These are phyloP conservation scores for Drosophila mimetica DNA, from an alignment of 2,888 invertebrate genomes.

Conservation along the genomic window DNA sequence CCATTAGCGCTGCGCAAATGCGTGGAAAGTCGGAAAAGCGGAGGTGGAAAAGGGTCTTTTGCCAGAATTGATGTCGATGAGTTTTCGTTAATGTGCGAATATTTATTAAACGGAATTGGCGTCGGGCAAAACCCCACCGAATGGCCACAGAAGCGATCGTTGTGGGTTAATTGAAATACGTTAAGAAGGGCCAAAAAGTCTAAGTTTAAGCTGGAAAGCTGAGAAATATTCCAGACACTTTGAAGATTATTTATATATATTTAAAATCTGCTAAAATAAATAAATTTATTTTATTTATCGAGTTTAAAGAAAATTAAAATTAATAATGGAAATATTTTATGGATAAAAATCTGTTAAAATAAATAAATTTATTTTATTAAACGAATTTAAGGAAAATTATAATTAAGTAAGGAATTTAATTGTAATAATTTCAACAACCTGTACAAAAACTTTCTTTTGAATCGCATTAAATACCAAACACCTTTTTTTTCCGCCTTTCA, in stretches of 20 bases:
- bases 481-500: background rate
- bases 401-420: too few species aligned
- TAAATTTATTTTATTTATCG: too few species aligned
- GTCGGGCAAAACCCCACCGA: background rate
- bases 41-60: slow-evolving; percentile 24
- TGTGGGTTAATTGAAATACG: slow-evolving; percentile 36
- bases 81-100: slow-evolving; percentile 72
- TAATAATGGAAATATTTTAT: too few species aligned
- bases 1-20: slow-evolving; percentile 72
- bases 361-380: too few species aligned
- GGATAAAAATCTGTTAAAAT: too few species aligned
- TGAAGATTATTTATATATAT: too few species aligned
- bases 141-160: slow-evolving; percentile 11
- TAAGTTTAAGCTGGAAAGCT: background rate
- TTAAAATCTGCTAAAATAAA: too few species aligned
- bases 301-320: too few species aligned
- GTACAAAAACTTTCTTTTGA: background rate
- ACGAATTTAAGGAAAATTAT: too few species aligned
- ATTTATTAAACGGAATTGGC: slow-evolving; percentile 65
- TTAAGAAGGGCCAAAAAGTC: slow-evolving; percentile 5
- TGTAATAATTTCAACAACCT: background rate
- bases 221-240: too few species aligned
- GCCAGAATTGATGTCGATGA: slow-evolving; percentile 43
- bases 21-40: slow-evolving; percentile 16
- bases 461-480: background rate